These are phyloP conservation scores for Eudasyphora cyanicolor DNA, from an alignment of 2,888 invertebrate genomes.

Conservation along the genomic window DNA sequence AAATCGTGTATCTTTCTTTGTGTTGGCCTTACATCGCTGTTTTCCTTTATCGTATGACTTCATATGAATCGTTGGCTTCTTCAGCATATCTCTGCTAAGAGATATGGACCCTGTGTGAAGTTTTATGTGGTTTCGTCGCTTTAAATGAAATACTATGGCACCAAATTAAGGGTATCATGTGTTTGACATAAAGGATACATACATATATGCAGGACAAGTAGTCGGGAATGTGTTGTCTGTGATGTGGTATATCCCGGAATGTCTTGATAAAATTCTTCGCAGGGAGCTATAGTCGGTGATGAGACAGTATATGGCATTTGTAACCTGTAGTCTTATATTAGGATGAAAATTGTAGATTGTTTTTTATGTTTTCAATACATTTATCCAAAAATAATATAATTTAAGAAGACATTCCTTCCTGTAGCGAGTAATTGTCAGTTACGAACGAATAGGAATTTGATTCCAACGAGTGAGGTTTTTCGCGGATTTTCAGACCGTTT, in stretches of 20 bases:
- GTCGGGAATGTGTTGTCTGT: background rate
- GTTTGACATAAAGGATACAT: background rate
- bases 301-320: too few relatives aligned
- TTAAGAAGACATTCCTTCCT: too few relatives aligned
- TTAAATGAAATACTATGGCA: background rate
- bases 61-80: background rate
- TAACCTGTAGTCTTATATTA: too few relatives aligned
- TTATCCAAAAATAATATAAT: too few relatives aligned
- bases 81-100: background rate
- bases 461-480: too few relatives aligned
- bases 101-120: constrained; percentile 11
- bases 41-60: constrained; percentile 8
- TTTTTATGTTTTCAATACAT: too few relatives aligned
- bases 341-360: too few relatives aligned
- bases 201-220: background rate
- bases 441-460: too few relatives aligned
- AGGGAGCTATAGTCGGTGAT: constrained; percentile 3
- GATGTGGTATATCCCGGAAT: background rate
- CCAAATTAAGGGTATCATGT: constrained; percentile 12
- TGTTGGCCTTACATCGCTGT: background rate
- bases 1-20: constrained; percentile 49
- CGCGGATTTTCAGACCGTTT: too few relatives aligned
- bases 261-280: background rate
- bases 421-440: too few relatives aligned
- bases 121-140: constrained; percentile 27